These are phyloP conservation scores for Heliconius ethilla DNA, from an alignment of 2,888 invertebrate genomes.

Conservation along the genomic window DNA sequence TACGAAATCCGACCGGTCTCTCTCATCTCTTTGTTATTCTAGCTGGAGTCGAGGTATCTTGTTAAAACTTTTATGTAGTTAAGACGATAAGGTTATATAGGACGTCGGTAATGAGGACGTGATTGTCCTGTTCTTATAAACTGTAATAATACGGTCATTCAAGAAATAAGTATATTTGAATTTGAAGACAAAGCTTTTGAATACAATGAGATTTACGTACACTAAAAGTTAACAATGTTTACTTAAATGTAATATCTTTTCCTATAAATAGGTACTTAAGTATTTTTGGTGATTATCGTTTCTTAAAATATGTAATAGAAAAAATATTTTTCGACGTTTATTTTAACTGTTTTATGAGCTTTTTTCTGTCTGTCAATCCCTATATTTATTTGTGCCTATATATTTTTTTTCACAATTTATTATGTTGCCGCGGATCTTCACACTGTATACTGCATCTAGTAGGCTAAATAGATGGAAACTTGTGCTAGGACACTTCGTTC, in stretches of 20 bases:
- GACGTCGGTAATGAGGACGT: conserved; percentile 24
- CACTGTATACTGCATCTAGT: too few relatives aligned
- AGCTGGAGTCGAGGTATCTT: conserved; percentile 28
- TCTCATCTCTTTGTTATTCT: conserved; percentile 29
- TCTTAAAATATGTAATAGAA: not conserved
- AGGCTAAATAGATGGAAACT: too few relatives aligned
- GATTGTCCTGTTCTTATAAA: conserved; percentile 10
- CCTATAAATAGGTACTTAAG: not conserved
- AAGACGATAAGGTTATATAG: conserved; percentile 34
- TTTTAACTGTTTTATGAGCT: too few relatives aligned
- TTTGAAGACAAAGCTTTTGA: conserved; percentile 7
- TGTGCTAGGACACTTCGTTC: too few relatives aligned
- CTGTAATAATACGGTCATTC: conserved; percentile 11
- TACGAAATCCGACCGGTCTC: conserved; percentile 45
- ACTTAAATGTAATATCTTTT: not conserved
- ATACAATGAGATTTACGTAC: not conserved
- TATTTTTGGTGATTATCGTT: not conserved
- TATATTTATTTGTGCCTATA: too few relatives aligned
- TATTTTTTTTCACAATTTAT: too few relatives aligned
- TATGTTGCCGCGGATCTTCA: too few relatives aligned
- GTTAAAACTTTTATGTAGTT: conserved; percentile 31
- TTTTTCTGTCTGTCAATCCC: too few relatives aligned
- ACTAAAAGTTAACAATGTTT: conserved; percentile 5
- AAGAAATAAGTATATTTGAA: not conserved
- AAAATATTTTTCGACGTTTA: too few relatives aligned